These are phyloP conservation scores for Erpetoichthys calabaricus DNA, from an alignment of 2,797 vertebrate genomes.

Conservation along the genomic window DNA sequence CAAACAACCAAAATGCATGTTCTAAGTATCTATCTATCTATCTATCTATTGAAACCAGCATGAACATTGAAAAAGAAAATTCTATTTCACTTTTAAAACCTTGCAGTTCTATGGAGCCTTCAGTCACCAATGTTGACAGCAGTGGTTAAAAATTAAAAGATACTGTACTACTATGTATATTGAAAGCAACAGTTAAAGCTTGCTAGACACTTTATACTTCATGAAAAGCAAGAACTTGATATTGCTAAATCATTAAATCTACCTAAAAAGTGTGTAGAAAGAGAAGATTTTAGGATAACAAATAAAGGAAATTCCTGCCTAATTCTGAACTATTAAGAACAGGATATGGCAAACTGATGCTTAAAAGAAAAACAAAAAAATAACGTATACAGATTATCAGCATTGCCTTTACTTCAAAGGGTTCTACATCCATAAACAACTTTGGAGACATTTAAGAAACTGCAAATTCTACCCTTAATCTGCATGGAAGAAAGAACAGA, in stretches of 20 bases:
- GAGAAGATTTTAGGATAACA: not conserved
- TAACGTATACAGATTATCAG: not conserved
- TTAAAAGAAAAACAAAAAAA: not conserved
- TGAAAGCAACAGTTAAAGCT: conserved; percentile 5
- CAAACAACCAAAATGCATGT: too few species aligned
- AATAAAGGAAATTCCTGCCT: conserved; percentile 2
- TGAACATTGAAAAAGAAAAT: too few species aligned
- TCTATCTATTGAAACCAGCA: too few species aligned
- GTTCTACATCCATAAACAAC: conserved; percentile 6
- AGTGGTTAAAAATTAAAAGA: conserved; percentile 5
- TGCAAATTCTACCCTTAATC: conserved; percentile 11
- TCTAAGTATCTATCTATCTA: too few species aligned
- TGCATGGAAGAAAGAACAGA: not conserved
- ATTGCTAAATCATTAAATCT: conserved; percentile 6
- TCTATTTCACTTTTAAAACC: too few species aligned
- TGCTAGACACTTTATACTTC: conserved; percentile 1
- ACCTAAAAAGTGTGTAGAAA: conserved; percentile 1
- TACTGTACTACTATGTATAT: conserved; percentile 8
- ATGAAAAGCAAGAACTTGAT: conserved; percentile 1
- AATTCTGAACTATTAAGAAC: conserved; percentile 4
- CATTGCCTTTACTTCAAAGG: conserved; percentile 25
- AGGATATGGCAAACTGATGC: not conserved
- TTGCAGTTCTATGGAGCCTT: too few species aligned
- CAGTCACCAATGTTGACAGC: too few species aligned
- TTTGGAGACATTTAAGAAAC: conserved; percentile 14